Evolutionary conservation across 2,797 vertebrate genomes (phyloP), one percentile per base, ranked within the genome.

Genomic region (Percopsis omiscomaycus): DNA sequence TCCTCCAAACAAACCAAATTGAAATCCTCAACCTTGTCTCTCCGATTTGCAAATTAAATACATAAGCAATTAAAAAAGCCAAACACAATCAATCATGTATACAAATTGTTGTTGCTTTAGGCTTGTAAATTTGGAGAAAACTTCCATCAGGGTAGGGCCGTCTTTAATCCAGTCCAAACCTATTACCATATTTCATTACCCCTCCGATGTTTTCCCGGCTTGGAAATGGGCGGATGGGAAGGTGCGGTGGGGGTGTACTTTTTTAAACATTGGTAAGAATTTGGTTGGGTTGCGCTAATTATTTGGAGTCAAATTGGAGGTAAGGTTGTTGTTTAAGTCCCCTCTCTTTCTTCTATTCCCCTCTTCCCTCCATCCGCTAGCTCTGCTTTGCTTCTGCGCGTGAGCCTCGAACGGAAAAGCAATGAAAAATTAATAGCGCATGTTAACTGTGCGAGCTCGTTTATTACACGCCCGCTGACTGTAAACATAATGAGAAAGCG

Each of bases 381-480:
- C 84, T 79, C 62, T 84, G 79, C 78, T 87, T 82, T 83, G 74
- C 57, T 75, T 85, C 80, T 71, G 81, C 81, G 82, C 78, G 71
- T 59, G 72, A 83, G 85, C 79, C 80, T 83, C 79, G 65, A 87
- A 90, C 81, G 79, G 80, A 87, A 89, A 90, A 86, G 84, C 85
- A 83, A 88, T 90, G 89, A 88, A 91, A 90, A 90, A 88, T 90
- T 91, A 91, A 90, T 89, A 90, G 88, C 86, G 87, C 88, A 90
- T 90, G 88, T 89, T 90, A 89, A 90, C 85, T 89, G 86, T 81
- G 84, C 84, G 86, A 84, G 81, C 84, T 88, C 87, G 88, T 91
- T 90, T 90, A 91, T 91, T 91, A 91, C 87, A 92, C 88, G 88
- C 88, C 84, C 68, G 85, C 78, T 90, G 87, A 87, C 85, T 89